Conservation (phyloP, 2,113 vertebrate genomes). For the Oxyura jamaicensis region DNA sequence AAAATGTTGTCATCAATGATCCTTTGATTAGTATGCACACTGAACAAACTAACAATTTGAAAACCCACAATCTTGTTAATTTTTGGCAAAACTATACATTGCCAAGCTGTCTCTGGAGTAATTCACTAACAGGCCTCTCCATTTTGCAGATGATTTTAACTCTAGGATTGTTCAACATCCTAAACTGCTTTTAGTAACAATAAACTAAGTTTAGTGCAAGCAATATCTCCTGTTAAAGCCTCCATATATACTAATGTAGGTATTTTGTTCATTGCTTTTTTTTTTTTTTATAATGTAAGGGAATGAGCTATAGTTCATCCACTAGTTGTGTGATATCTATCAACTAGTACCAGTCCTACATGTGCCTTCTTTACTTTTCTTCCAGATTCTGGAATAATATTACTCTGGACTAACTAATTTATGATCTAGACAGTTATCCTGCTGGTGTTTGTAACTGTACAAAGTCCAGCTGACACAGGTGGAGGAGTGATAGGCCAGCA, state of each 20-base stretch:
- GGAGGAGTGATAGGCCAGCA: background rate
- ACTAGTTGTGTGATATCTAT: background rate
- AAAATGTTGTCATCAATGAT: background rate
- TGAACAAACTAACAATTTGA: background rate
- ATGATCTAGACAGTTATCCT: background rate
- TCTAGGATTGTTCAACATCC: background rate
- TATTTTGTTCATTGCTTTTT: background rate
- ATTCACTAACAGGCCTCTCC: background rate
- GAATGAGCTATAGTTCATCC: background rate
- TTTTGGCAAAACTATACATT: background rate
- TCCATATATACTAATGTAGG: background rate
- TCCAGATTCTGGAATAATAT: background rate
- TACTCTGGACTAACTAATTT: background rate
- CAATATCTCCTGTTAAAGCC: background rate
- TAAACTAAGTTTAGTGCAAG: background rate
- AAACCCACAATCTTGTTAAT: background rate
- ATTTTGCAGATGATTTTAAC: background rate
- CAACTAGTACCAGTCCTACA: background rate
- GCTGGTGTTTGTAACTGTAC: background rate
- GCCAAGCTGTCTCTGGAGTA: background rate
- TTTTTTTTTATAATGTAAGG: background rate
- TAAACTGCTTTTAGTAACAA: background rate
- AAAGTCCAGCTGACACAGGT: background rate
- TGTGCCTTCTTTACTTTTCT: background rate
- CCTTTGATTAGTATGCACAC: background rate